Base-by-base conservation (phyloP, 2,888 invertebrate species). In the Acanthoscelides obtectus region DNA sequence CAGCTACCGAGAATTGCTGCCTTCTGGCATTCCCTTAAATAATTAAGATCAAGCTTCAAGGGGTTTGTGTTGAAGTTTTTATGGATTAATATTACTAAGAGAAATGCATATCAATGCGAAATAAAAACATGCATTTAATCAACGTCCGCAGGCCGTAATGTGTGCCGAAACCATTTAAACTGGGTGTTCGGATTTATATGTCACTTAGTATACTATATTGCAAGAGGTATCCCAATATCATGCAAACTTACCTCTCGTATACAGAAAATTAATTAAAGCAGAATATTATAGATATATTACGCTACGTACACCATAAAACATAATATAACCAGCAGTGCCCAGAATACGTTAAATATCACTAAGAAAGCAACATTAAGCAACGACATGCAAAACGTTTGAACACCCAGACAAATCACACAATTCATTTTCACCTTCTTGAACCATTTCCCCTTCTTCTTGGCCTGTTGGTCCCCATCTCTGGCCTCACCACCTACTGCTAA, bases 401-500 rank as follows among this genome's bases (percentile, higher is more conserved):
- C 80, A 79, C 80, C 78, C 79, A 80, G 78, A 83, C 80, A 82
- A 78, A 82, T 79, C 74, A 84, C 82, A 83, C 82, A 83, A 80
- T 80, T 74, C 79, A 81, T 80, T 82, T 83, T 85, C 85, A 85
- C 84, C 85, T 85, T 84, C 83, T 82, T 84, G 72, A 80, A 79
- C 66, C 20, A 66, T 12, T 3, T 21, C 22, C 66, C 21, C 66
- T 63, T 22, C 75, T 80, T 80, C 75, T 77, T 77, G 22, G 5
- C n/a, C 25, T 4, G 8, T 8, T 19, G 22, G 21, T 22, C 67
- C 20, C 20, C 22, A 12, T 20, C 12, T 25, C 17, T 20, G 0
- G 22, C 69, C 64, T 64, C 69, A 20, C 8, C 21, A 4, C 64
- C 45, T 45, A 64, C 20, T 21, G 69, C 17, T 21, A 21, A n/a